Percentiles rank a stretch among this genome's conserved stretches.
phyloP scores from a whole-genome alignment of 2,797 vertebrate genomes.

The Lepus oiostolus region DNA sequence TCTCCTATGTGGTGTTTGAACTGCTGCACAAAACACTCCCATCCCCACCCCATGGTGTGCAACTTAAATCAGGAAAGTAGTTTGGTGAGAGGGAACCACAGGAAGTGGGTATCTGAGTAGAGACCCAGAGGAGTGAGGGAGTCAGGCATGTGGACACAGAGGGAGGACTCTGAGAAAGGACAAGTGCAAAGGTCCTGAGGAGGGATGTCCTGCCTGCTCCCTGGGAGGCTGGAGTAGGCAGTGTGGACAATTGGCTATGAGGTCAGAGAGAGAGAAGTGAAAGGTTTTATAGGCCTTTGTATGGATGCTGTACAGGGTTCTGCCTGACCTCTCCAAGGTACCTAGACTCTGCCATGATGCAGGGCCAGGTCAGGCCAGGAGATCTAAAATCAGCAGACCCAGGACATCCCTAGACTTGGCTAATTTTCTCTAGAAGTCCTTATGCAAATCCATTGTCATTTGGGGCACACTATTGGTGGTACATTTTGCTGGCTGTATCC shows the following conservation, averaged over 20 bases:
- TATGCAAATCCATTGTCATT: not conserved
- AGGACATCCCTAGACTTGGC: rapidly evolving
- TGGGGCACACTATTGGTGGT: not conserved
- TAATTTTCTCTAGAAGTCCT: not conserved
- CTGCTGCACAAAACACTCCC: too few species aligned
- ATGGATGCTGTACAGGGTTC: not conserved
- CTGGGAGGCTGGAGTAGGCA: too few species aligned
- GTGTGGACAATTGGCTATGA: not conserved
- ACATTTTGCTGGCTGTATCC: not conserved
- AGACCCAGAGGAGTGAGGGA: not conserved
- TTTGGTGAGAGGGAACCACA: not conserved
- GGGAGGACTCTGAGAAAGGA: not conserved
- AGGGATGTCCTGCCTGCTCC: not conserved
- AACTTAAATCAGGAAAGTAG: not conserved
- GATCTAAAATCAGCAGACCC: not conserved
- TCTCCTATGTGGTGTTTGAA: too few species aligned
- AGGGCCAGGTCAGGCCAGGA: not conserved
- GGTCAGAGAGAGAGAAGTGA: not conserved
- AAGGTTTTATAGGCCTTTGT: not conserved
- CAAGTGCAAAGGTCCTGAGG: not conserved
- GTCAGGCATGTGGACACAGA: not conserved
- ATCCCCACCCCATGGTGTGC: not conserved
- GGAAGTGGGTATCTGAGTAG: not conserved
- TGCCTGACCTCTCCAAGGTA: not conserved
- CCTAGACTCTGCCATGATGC: not conserved